Conservation (phyloP, 2,797 vertebrate genomes). For the Pangasius djambal region DNA sequence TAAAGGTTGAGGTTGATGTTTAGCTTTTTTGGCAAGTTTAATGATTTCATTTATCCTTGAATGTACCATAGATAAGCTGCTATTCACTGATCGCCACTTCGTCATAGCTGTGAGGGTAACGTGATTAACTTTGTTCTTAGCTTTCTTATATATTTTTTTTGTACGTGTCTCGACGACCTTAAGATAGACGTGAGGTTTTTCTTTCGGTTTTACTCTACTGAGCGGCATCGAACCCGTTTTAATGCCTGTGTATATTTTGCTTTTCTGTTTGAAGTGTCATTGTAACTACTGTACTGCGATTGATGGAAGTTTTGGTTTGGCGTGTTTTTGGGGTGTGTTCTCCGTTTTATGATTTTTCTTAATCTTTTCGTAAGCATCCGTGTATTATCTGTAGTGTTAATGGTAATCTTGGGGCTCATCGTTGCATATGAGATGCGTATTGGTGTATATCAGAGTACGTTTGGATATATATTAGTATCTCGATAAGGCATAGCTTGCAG, state of each 20-base stretch:
- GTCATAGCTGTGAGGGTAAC: constrained; percentile 99
- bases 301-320: constrained; percentile 81
- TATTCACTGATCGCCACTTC: constrained; percentile 99
- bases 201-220: constrained; percentile 74
- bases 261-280: constrained; percentile 95
- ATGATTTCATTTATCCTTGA: constrained; percentile 95
- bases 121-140: constrained; percentile 92
- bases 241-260: constrained; percentile 81
- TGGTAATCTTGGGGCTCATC: constrained; percentile 87
- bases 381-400: constrained; percentile 87
- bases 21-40: constrained; percentile 86
- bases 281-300: constrained; percentile 99
- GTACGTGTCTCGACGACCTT: constrained; percentile 86
- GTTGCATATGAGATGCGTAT: constrained; percentile 89
- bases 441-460: constrained; percentile 79
- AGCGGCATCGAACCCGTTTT: constrained; percentile 72
- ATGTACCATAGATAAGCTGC: constrained; percentile 99
- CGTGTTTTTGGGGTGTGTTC: constrained; percentile 77
- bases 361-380: constrained; percentile 82
- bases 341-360: background rate
- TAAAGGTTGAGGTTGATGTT: constrained; percentile 87
- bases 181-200: constrained; percentile 83
- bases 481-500: constrained; percentile 87
- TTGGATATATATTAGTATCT: constrained; percentile 82
- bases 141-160: constrained; percentile 81